Percentiles rank a stretch among this genome's conserved stretches.
phyloP scores from a whole-genome alignment of 1,140 invertebrate genomes.

The Diuraphis noxia region DNA sequence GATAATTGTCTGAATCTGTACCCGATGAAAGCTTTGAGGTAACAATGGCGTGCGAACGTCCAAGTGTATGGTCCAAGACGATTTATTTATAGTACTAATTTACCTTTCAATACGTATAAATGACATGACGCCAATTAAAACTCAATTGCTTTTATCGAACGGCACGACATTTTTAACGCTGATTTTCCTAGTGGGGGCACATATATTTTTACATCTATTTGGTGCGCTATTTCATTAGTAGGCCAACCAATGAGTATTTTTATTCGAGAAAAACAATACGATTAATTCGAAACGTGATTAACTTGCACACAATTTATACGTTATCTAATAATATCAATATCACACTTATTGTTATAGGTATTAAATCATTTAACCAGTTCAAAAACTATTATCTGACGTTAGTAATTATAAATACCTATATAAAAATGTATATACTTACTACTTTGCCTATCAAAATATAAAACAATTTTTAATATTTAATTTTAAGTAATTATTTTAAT shows the following conservation, averaged over 20 bases:
- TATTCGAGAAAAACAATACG: neutral
- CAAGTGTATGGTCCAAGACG: neutral
- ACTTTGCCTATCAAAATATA: neutral
- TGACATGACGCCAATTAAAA: conserved; percentile 37
- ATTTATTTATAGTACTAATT: conserved; percentile 38
- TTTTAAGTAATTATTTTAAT: neutral
- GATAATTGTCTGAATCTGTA: neutral
- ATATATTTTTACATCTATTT: conserved; percentile 25
- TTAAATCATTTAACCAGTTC: too few relatives aligned
- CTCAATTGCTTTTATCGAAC: neutral
- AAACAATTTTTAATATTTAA: neutral
- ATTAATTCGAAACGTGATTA: neutral
- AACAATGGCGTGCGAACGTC: neutral
- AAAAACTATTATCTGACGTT: neutral
- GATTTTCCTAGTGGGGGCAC: neutral
- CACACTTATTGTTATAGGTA: neutral
- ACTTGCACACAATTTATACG: neutral
- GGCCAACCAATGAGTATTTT: conserved; percentile 6
- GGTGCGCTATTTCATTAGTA: conserved; percentile 13
- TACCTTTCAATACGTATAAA: neutral
- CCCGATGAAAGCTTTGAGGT: neutral
- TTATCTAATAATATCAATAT: neutral
- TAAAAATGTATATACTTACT: too few relatives aligned
- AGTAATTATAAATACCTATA: neutral
- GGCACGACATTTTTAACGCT: neutral